Conservation (phyloP, 1,140 invertebrate species). For the Drosophila parvula region DNA sequence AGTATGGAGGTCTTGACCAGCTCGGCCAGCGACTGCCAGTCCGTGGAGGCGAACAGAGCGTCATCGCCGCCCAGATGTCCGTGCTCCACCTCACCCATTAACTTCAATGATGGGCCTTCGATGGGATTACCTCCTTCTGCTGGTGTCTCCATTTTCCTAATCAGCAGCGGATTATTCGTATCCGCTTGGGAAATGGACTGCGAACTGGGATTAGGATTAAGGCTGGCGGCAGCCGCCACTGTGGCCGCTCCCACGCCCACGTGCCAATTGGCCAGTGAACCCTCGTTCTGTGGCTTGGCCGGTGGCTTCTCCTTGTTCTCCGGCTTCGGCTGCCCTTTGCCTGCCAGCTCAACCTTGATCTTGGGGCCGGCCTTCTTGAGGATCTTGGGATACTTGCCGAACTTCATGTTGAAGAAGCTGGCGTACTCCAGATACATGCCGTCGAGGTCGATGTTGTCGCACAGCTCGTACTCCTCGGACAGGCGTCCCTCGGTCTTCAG, state of each 20-base stretch:
- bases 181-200: not conserved
- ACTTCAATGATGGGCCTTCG: conserved; percentile 1
- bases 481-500: conserved; percentile 89
- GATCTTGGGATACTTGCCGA: conserved; percentile 93
- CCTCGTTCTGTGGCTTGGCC: not conserved
- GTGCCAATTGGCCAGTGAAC: conserved; percentile 55
- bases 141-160: conserved; percentile 62
- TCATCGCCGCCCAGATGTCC: conserved; percentile 54
- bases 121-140: not conserved
- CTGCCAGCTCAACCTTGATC: conserved; percentile 64
- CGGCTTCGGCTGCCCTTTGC: not conserved
- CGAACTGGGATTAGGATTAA: conserved; percentile 2
- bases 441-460: conserved; percentile 96
- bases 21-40: conserved; percentile 74
- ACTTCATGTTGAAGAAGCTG: conserved; percentile 93
- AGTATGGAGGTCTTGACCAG: conserved; percentile 72
- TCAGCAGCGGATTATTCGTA: conserved; percentile 43
- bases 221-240: conserved; percentile 45
- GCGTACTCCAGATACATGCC: conserved; percentile 95
- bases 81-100: conserved; percentile 71
- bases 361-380: conserved; percentile 85
- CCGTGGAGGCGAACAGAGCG: conserved; percentile 55
- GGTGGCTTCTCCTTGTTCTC: not conserved
- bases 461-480: conserved; percentile 89
- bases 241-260: conserved; percentile 57